These are phyloP conservation scores for Phaenicophaeus curvirostris DNA, from an alignment of 2,797 vertebrate genomes.

Conservation along the genomic window DNA sequence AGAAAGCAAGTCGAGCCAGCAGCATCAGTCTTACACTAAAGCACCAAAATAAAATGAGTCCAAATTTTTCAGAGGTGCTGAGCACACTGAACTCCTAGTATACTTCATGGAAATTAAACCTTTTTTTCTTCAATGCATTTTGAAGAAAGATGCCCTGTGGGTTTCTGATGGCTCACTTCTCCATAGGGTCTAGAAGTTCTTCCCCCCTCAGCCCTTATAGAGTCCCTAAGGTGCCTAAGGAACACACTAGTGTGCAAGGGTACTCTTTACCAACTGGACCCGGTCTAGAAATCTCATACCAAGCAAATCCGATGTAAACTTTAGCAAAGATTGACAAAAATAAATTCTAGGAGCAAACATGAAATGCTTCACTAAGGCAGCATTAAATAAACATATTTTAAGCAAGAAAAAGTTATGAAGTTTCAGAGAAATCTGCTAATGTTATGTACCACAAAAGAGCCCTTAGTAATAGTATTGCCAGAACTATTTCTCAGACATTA, in stretches of 20 bases:
- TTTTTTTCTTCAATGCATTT: background rate
- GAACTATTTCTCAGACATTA: background rate
- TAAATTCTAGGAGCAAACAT: background rate
- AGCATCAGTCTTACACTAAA: background rate
- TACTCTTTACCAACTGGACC: background rate
- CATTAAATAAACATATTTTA: background rate
- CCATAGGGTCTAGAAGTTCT: rapidly evolving
- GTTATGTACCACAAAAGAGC: background rate
- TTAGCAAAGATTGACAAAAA: background rate
- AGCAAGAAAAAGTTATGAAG: background rate
- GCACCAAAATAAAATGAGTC: background rate
- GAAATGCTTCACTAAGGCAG: background rate
- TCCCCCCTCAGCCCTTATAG: background rate
- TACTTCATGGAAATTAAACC: background rate
- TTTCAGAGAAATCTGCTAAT: background rate
- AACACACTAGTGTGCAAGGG: background rate
- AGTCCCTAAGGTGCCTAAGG: background rate
- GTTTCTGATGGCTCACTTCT: background rate
- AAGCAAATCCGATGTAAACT: background rate
- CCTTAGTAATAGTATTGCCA: background rate
- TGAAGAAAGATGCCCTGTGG: background rate
- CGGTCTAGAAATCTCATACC: background rate
- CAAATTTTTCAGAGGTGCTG: background rate
- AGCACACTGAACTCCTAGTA: background rate
- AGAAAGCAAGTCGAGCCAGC: background rate